These are phyloP conservation scores for Scortum barcoo DNA, from an alignment of 2,113 vertebrate genomes.

Conservation along the genomic window DNA sequence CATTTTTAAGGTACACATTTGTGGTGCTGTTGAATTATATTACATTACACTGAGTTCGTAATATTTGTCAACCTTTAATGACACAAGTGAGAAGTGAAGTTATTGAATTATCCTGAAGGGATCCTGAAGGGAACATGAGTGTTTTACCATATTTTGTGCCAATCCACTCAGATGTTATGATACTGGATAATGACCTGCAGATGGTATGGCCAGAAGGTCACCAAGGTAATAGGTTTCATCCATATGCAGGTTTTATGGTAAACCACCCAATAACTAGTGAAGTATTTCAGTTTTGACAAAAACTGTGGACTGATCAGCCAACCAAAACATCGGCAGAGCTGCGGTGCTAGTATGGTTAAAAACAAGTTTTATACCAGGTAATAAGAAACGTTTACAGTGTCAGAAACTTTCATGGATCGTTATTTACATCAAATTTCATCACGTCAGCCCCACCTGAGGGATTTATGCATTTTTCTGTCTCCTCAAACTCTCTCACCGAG, in stretches of 20 bases:
- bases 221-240: too few relatives aligned
- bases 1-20: too few relatives aligned
- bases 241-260: too few relatives aligned
- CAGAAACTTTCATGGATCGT: conserved; percentile 3
- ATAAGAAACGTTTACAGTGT: not conserved
- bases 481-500: conserved; percentile 1
- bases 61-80: too few relatives aligned
- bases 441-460: conserved; percentile 5
- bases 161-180: too few relatives aligned
- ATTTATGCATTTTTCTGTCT: conserved; percentile 1
- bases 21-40: not conserved
- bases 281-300: not conserved
- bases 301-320: not conserved
- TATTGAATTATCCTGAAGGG: too few relatives aligned
- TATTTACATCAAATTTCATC: conserved; percentile 11
- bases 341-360: not conserved
- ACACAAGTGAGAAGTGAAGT: too few relatives aligned
- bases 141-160: too few relatives aligned
- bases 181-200: too few relatives aligned
- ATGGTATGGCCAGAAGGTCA: too few relatives aligned
- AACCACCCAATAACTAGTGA: too few relatives aligned
- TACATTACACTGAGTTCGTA: not conserved
- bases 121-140: too few relatives aligned
- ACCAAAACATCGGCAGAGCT: not conserved
- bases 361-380: not conserved